Evolutionary conservation across 2,797 vertebrate genomes (phyloP).

Genomic region (Esox lucius): DNA sequence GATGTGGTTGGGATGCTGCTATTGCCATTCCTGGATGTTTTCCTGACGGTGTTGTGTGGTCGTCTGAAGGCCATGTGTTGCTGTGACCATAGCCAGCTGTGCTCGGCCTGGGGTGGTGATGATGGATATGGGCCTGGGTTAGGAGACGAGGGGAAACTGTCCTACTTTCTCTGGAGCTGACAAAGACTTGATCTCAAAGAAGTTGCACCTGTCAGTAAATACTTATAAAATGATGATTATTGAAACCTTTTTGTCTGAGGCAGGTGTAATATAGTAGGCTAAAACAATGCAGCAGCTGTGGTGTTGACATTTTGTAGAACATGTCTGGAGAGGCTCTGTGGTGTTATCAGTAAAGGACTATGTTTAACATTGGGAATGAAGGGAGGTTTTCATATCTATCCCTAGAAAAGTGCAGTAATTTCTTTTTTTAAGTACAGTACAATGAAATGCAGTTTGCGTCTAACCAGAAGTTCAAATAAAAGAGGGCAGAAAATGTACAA

Average conservation of each 20-base stretch:
- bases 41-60: conserved; percentile 8
- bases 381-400: too few species aligned
- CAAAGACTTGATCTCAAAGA: background rate
- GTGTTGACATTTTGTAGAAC: background rate
- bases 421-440: too few species aligned
- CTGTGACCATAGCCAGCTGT: background rate
- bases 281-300: background rate
- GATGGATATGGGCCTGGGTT: background rate
- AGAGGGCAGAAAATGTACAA: too few species aligned
- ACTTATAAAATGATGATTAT: background rate
- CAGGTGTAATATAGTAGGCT: too few species aligned
- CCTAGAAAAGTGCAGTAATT: too few species aligned
- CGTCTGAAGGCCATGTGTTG: background rate
- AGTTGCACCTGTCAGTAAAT: background rate
- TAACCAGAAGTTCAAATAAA: too few species aligned
- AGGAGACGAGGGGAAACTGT: background rate
- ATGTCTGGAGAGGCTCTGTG: background rate
- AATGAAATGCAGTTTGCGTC: too few species aligned
- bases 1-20: background rate
- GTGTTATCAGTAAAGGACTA: too few species aligned
- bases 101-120: background rate
- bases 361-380: too few species aligned
- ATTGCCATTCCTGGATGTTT: background rate
- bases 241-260: too few species aligned
- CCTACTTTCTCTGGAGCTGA: background rate